A percentile compares a stretch with the other conserved stretches of the same genome.
These are phyloP conservation scores for Ips nitidus DNA, from an alignment of 1,140 invertebrate genomes.

Conservation along the genomic window DNA sequence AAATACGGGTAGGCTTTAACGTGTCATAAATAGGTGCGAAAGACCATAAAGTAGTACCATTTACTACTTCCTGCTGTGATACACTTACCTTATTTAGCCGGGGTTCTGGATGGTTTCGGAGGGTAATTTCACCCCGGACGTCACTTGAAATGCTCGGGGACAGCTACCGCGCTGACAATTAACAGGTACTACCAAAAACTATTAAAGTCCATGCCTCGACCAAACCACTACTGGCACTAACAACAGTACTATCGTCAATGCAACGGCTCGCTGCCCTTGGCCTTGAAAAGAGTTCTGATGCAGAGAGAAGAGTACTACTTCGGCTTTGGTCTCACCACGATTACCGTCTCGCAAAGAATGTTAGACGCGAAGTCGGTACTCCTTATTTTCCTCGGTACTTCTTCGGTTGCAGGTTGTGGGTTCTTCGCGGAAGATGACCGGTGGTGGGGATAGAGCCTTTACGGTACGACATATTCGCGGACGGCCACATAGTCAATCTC, in stretches of 20 bases:
- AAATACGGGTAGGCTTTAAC: no score
- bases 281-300: slow-evolving; percentile 27
- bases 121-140: no score
- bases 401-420: slow-evolving; percentile 23
- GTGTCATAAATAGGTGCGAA: no score
- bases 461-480: slow-evolving; percentile 27
- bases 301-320: slow-evolving; percentile 16
- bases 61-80: no score
- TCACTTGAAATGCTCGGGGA: no score
- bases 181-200: slow-evolving; percentile 27
- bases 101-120: no score
- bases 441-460: slow-evolving; percentile 22
- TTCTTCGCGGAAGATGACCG: slow-evolving; percentile 27
- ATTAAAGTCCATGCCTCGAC: slow-evolving; percentile 6
- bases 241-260: slow-evolving; percentile 25
- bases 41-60: no score
- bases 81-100: no score
- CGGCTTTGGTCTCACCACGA: slow-evolving; percentile 20
- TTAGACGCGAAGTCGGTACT: slow-evolving; percentile 27
- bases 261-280: slow-evolving; percentile 34
- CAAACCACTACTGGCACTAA: slow-evolving; percentile 29
- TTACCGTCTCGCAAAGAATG: slow-evolving; percentile 33
- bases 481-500: background rate
- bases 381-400: slow-evolving; percentile 26
- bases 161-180: background rate